Evolutionary conservation across 2,797 vertebrate species (phyloP).

Genomic region (Pseudochirops corinnae): DNA sequence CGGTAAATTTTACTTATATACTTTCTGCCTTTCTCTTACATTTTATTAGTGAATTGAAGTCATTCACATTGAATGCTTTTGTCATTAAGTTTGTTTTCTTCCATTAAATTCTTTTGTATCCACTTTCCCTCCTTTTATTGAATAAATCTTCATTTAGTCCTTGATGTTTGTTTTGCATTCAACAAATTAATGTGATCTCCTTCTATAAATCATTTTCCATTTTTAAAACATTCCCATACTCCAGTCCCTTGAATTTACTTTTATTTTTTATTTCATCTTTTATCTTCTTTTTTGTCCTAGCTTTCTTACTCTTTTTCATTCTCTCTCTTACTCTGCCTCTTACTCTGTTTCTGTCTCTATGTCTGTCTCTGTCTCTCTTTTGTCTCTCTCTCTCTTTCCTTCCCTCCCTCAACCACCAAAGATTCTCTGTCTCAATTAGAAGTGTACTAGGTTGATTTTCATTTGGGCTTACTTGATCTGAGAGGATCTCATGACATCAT

Average conservation of each 20-base stretch:
- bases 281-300: not conserved
- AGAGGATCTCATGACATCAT: not conserved
- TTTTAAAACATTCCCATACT: not conserved
- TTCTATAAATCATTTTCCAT: not conserved
- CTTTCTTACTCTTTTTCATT: not conserved
- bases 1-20: not conserved
- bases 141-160: not conserved
- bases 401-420: not conserved
- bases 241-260: not conserved
- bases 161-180: not conserved
- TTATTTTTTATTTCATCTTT: not conserved
- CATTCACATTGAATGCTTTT: not conserved
- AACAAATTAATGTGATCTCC: not conserved
- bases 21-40: not conserved
- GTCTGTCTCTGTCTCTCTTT: not conserved
- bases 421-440: not conserved
- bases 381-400: not conserved
- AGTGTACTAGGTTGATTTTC: not conserved
- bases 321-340: not conserved
- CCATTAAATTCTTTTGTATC: not conserved
- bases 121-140: not conserved
- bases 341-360: not conserved
- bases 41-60: not conserved
- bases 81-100: not conserved
- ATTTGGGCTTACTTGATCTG: not conserved